Base-by-base conservation (phyloP, 1,140 invertebrate species). In the Pinna nobilis region DNA sequence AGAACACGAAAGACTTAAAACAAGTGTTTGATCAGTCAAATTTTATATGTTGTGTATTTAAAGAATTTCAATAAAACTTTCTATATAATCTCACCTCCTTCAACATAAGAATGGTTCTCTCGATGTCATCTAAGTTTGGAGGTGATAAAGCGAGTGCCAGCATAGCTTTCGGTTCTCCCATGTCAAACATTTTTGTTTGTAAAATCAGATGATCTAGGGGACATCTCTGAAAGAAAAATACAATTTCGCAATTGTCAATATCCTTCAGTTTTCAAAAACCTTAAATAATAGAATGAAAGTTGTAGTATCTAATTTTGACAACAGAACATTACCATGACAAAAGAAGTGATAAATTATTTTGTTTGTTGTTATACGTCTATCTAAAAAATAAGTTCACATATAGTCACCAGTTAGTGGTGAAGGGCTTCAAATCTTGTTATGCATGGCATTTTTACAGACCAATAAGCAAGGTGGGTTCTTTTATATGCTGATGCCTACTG, bases 161-260 rank as follows among this genome's bases (percentile, higher is more conserved):
- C 9, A 98, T 90, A 35, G 93, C 92, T 78, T 93, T 93, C 0
- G 97, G 97, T 49, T 93, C 90, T n/a, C 94, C 95, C 90, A 97
- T 93, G 64, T 96, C 91, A 25, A 99, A 85, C 53, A 93, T 82
- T 86, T 99, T 99, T 0, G 94, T 90, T 57, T 94, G 92, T 0
- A 99, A 88, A n/a, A 98, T 92, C 5, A 96, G 84, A n/a, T 91
- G 91, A 71, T 96, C 94, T 0, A 99, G 87, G 0, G 97, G 95
- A 55, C 94, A 93, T 39, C 95, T 91, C 77, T 93, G 85, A 47
- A 84, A 82, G 75, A 97, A 95, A 70, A 70, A 50, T 23, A 7
- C 11, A 35, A 33, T n/a, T n/a, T n/a, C n/a, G n/a, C n/a, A n/a
- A n/a, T n/a, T n/a, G n/a, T n/a, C n/a, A n/a, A n/a, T n/a, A n/a